Evolutionary conservation across 2,113 vertebrate genomes (phyloP).

Genomic region (Microtus oregoni): DNA sequence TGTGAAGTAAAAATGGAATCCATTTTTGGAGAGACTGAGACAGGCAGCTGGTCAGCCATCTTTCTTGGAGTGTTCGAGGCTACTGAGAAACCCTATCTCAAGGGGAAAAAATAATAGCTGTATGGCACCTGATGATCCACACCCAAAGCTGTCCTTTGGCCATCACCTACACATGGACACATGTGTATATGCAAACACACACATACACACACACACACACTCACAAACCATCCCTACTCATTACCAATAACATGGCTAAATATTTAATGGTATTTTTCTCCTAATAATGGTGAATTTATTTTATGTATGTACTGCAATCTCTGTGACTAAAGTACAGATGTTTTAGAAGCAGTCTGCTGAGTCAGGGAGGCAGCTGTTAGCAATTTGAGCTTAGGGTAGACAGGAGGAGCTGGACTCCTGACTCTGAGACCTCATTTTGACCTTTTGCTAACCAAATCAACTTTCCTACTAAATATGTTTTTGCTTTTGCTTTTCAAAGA

Average conservation of each 20-base stretch:
- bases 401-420: not conserved
- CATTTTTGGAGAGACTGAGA: not conserved
- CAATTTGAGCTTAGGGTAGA: constrained; percentile 15
- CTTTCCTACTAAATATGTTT: constrained; percentile 46
- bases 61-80: not conserved
- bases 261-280: not conserved
- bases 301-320: not conserved
- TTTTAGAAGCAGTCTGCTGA: constrained; percentile 49
- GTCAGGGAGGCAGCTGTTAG: constrained; percentile 54
- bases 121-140: not conserved
- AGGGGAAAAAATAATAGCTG: not conserved
- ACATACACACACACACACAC: not conserved
- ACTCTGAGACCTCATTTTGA: constrained; percentile 45
- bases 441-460: constrained; percentile 53
- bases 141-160: not conserved
- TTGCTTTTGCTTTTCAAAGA: not conserved
- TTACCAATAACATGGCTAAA: not conserved
- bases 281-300: not conserved
- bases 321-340: constrained; percentile 61
- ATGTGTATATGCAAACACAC: not conserved
- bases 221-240: not conserved
- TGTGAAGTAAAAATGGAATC: not conserved
- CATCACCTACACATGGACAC: not conserved
- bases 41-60: not conserved
- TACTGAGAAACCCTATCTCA: not conserved